Evolutionary conservation across 35 echinoderm and acorn worm genomes (phyloP).

Genomic region (Apostichopus japonicus): DNA sequence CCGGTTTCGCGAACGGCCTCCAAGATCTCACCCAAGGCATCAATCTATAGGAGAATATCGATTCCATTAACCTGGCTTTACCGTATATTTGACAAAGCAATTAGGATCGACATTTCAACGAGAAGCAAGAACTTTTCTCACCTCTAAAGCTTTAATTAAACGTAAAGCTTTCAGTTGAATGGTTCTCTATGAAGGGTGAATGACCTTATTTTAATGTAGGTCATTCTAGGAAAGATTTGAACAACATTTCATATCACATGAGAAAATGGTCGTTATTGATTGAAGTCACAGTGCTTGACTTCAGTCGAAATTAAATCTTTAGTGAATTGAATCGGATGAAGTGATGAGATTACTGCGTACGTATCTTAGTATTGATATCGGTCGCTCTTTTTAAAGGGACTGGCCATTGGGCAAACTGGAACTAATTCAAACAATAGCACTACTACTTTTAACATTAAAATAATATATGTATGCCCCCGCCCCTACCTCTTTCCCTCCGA

Average conservation of each 20-base stretch:
- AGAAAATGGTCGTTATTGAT: neutral
- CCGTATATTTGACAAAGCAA: neutral
- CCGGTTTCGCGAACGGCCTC: slow-evolving; percentile 51
- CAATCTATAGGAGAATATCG: slow-evolving; percentile 48
- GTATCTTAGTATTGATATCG: too few species aligned
- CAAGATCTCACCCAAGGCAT: slow-evolving; percentile 49
- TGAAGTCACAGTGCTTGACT: neutral
- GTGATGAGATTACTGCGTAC: too few species aligned
- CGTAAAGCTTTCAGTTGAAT: neutral
- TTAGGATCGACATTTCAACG: neutral
- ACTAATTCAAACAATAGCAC: too few species aligned
- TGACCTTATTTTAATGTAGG: neutral
- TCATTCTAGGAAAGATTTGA: neutral
- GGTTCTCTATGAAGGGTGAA: neutral
- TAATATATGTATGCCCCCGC: too few species aligned
- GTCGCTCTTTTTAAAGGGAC: too few species aligned
- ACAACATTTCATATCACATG: neutral
- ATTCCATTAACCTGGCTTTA: slow-evolving; percentile 3
- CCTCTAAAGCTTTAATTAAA: neutral
- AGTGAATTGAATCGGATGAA: too few species aligned
- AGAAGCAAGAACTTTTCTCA: too few species aligned
- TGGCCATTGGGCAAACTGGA: too few species aligned
- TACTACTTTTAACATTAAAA: too few species aligned
- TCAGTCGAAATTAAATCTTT: too few species aligned
- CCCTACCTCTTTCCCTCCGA: too few species aligned